phyloP scores from a whole-genome alignment of 92 coral and sea anemone genomes.

The Palythoa grandis region DNA sequence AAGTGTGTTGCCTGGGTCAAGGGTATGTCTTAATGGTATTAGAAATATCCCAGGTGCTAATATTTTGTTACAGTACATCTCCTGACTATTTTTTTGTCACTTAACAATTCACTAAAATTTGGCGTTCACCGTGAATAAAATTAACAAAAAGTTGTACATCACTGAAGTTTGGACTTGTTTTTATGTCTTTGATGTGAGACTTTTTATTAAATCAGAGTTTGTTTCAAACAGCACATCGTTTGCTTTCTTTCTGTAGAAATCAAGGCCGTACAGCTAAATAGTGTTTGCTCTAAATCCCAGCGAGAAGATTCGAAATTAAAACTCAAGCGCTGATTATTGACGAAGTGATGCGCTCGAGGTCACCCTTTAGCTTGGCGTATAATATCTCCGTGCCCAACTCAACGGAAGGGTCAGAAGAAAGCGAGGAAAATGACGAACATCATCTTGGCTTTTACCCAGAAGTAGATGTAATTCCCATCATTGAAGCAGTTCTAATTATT shows the following conservation, averaged over 20 bases:
- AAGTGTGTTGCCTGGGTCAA: no score
- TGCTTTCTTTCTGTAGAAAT: neutral
- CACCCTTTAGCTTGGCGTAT: neutral
- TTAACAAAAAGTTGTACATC: no score
- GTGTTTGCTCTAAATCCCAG: neutral
- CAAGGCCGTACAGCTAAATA: neutral
- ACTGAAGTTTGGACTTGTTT: neutral
- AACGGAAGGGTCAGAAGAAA: neutral
- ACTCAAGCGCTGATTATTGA: neutral
- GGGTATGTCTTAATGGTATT: no score
- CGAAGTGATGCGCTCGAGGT: neutral
- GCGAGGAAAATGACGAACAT: slow-evolving; percentile 21
- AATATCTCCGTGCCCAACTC: slow-evolving; percentile 4
- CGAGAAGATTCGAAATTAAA: neutral
- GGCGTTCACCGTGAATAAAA: neutral
- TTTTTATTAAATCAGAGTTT: neutral
- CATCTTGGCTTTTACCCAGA: slow-evolving; percentile 41
- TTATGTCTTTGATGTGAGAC: neutral
- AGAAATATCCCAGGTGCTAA: no score
- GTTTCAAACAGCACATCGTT: neutral
- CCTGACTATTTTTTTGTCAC: no score
- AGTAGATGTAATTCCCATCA: slow-evolving; percentile 60
- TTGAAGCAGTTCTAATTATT: slow-evolving; percentile 65
- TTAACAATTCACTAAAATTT: neutral
- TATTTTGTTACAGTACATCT: no score